Conservation (phyloP, 2,113 vertebrate species). For the Rhynchopsitta pachyrhyncha region DNA sequence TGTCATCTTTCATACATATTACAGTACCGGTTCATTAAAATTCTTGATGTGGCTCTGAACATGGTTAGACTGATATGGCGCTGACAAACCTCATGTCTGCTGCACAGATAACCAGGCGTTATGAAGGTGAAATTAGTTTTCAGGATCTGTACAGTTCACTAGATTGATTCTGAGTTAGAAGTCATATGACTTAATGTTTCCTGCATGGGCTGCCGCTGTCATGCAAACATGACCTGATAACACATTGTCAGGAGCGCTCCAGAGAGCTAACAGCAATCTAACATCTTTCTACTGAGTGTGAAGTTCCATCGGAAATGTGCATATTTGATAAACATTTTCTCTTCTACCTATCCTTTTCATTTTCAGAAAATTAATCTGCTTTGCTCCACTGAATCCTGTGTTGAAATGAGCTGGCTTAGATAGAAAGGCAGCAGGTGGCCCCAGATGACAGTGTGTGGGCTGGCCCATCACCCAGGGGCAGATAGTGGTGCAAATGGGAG, state of each 20-base stretch:
- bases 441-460: background rate
- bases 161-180: conserved; percentile 81
- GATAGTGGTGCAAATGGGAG: background rate
- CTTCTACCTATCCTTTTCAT: conserved; percentile 75
- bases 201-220: conserved; percentile 79
- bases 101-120: conserved; percentile 77
- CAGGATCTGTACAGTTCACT: conserved; percentile 78
- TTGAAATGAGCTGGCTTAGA: conserved; percentile 8
- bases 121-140: conserved; percentile 84
- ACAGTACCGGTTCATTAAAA: conserved; percentile 77
- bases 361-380: conserved; percentile 79
- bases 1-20: conserved; percentile 78
- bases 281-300: conserved; percentile 80
- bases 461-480: background rate
- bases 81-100: conserved; percentile 77
- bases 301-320: conserved; percentile 82
- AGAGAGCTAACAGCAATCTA: conserved; percentile 83
- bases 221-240: conserved; percentile 85
- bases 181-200: conserved; percentile 82
- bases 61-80: conserved; percentile 73
- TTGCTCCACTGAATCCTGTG: conserved; percentile 53
- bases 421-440: conserved; percentile 44
- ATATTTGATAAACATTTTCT: conserved; percentile 80
- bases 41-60: conserved; percentile 68
- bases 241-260: conserved; percentile 78